These are phyloP conservation scores for Drosophila simulans DNA, from an alignment of 1,140 invertebrate genomes.

Conservation along the genomic window DNA sequence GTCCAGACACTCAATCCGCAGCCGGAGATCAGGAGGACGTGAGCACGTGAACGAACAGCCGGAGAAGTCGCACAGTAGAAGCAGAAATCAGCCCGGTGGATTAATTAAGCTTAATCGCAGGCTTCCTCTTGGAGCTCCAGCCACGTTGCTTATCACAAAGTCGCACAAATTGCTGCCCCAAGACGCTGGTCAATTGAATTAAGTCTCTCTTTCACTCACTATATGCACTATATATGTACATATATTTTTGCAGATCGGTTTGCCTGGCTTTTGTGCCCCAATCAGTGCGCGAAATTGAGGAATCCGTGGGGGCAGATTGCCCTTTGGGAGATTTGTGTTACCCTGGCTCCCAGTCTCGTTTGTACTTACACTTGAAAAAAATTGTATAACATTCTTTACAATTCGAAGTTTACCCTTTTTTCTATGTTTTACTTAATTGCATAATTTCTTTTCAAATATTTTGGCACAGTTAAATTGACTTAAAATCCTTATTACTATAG, in stretches of 20 bases:
- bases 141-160: conserved; percentile 21
- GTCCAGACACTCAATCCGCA: conserved; percentile 37
- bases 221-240: conserved; percentile 2
- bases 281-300: conserved; percentile 58
- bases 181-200: conserved; percentile 66
- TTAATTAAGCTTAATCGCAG: conserved; percentile 81
- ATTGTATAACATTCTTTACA: no score
- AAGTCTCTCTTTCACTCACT: conserved; percentile 37
- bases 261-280: conserved; percentile 64
- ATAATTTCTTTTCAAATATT: no score
- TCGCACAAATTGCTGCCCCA: conserved; percentile 51
- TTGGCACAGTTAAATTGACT: no score
- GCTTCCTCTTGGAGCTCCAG: conserved; percentile 65
- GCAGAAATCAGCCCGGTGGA: conserved; percentile 57
- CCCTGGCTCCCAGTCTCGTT: conserved; percentile 23
- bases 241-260: conserved; percentile 56
- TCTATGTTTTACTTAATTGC: no score
- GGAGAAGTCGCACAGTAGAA: conserved; percentile 5
- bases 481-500: no score
- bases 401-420: no score
- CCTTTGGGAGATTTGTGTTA: conserved; percentile 28
- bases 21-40: background rate
- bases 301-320: conserved; percentile 11
- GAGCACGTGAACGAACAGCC: conserved; percentile 42
- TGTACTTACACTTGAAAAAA: conserved; percentile 37